Percentiles rank a stretch among this genome's conserved stretches.
phyloP scores from a whole-genome alignment of 2,113 vertebrate species.

The Eidolon helvum region DNA sequence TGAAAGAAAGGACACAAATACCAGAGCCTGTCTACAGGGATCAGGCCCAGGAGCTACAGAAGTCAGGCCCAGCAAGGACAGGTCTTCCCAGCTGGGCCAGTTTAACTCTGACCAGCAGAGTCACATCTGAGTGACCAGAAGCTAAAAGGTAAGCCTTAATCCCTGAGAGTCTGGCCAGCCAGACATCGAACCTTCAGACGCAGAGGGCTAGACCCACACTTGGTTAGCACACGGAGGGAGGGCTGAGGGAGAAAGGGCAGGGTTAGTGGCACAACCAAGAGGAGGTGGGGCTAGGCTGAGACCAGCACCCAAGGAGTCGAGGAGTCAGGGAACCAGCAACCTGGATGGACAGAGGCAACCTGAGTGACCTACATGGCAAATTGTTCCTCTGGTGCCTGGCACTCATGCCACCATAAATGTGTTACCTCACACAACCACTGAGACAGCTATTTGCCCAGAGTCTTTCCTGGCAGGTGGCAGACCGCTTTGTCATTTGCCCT shows the following conservation, averaged over 20 bases:
- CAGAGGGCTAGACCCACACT: no score
- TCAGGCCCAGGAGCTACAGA: neutral
- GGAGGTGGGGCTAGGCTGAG: neutral
- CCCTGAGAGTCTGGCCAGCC: neutral
- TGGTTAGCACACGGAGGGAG: neutral
- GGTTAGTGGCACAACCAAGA: neutral
- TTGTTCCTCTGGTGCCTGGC: neutral
- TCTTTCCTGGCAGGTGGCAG: neutral
- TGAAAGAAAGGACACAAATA: neutral
- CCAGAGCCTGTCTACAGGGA: neutral
- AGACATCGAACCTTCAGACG: neutral
- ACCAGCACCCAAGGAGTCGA: neutral
- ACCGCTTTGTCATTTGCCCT: neutral
- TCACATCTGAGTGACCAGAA: neutral
- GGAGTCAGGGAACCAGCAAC: neutral
- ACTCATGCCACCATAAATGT: neutral
- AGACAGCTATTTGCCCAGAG: neutral
- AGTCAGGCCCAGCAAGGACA: neutral
- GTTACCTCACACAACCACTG: neutral
- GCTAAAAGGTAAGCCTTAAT: neutral
- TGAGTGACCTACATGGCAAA: neutral
- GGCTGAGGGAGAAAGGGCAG: neutral
- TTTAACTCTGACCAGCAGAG: neutral
- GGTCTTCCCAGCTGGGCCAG: neutral
- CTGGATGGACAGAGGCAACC: neutral